Percentiles rank a stretch among this genome's conserved stretches.
These are phyloP conservation scores for Chlamydotis undulata DNA, from an alignment of 2,113 vertebrate species.

Conservation along the genomic window DNA sequence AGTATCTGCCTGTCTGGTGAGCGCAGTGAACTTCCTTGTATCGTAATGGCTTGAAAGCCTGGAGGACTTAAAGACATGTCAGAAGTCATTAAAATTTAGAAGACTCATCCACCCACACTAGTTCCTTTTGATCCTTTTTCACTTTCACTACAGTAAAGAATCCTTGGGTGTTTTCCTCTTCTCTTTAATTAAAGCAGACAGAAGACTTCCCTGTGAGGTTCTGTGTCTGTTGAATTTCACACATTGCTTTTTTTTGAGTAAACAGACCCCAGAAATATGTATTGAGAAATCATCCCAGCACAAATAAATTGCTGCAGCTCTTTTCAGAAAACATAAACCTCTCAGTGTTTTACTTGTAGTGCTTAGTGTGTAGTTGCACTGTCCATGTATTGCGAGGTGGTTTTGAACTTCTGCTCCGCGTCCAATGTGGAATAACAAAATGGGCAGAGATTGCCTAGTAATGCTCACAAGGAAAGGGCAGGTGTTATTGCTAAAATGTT, in stretches of 20 bases:
- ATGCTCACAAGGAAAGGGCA: background rate
- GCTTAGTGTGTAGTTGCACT: background rate
- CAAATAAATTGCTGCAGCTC: constrained; percentile 10
- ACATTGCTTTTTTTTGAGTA: constrained; percentile 43
- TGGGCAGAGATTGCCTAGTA: background rate
- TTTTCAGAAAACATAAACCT: background rate
- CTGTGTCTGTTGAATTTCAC: constrained; percentile 58
- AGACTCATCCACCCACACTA: background rate
- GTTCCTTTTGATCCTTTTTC: constrained; percentile 16
- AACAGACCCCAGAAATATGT: constrained; percentile 33
- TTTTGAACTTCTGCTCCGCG: background rate
- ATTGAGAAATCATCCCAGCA: background rate
- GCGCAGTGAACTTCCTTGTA: background rate
- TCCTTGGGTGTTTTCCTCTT: constrained; percentile 8
- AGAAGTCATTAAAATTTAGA: constrained; percentile 13
- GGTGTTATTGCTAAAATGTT: background rate
- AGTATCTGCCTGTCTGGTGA: background rate
- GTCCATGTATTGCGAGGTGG: background rate
- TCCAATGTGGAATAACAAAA: background rate
- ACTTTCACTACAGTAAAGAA: background rate
- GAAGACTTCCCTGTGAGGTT: constrained; percentile 37
- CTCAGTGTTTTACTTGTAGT: background rate
- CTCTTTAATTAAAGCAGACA: constrained; percentile 22
- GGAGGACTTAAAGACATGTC: background rate
- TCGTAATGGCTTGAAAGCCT: background rate